Base-by-base conservation (phyloP, 2,113 vertebrate genomes). In the Hipposideros armiger region DNA sequence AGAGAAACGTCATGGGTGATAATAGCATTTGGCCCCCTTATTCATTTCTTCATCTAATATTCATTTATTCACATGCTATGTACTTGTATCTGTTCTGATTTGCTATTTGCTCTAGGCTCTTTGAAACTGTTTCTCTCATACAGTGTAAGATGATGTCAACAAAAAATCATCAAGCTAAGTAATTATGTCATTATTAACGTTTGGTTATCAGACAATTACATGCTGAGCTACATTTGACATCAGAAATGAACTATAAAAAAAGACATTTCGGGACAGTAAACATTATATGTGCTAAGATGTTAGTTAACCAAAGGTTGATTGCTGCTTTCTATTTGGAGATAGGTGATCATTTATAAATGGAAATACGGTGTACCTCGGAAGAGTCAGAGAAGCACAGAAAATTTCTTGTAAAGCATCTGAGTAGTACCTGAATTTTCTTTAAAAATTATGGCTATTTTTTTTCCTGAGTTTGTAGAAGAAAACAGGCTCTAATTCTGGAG, bases 391-490 rank as follows among this genome's bases (percentile, higher is more conserved):
- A 87, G 9, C 10, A 78, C 4, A 73, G 22, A 92, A 62, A 60
- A 56, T 56, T 50, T 94, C 20, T 78, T 84, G 26, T 58, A 96
- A 89, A 74, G 7, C 6, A 70, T 80, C 6, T 80, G 74, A 80
- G 14, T 67, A 64, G 6, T 86, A 42, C 22, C 4, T n/a, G 50
- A 81, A 47, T 90, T 92, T 97, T 83, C 40, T 36, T 36, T 56
- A 26, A 84, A 76, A 94, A 76, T 30, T 62, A 58, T 72, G 11
- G 24, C 32, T 80, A 56, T 85, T 91, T 90, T 91, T 90, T 24
- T 26, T 13, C 64, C 8, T 69, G 11, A 84, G 22, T 92, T 67
- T 92, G 3, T 45, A 88, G 66, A 60, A 17, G 45, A 83, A 17
- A 66, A 40, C 7, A 24, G 1, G 0, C 32, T 47, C 30, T 58